These are phyloP conservation scores for Mesorhabditis sp. DNA, from an alignment of 2,888 invertebrate genomes.

Conservation along the genomic window DNA sequence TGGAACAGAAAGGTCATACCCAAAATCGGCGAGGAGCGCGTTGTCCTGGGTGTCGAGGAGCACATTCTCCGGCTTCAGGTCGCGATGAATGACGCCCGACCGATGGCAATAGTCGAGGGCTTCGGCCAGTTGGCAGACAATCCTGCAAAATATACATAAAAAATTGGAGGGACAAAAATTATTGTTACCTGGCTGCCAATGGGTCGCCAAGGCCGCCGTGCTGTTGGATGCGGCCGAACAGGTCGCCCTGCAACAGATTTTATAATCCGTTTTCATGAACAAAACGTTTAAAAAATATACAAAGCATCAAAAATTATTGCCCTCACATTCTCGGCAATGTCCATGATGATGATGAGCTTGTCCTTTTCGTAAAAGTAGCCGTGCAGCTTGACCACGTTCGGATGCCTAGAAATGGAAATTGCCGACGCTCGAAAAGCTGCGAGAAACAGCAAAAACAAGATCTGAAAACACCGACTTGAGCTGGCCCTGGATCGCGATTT, in stretches of 20 bases:
- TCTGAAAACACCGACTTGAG: not conserved
- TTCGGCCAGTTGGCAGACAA: not conserved
- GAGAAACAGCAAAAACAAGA: not conserved
- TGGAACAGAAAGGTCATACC: not conserved
- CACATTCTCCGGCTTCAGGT: slow-evolving; percentile 1
- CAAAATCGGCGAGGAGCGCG: not conserved
- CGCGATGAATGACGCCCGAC: not conserved
- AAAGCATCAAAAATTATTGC: not conserved
- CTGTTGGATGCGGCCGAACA: not conserved
- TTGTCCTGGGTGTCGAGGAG: not conserved
- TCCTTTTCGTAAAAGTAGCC: slow-evolving; percentile 1
- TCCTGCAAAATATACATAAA: not conserved
- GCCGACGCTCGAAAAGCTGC: no score
- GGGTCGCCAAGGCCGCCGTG: not conserved
- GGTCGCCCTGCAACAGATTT: not conserved
- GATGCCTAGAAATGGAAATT: not conserved
- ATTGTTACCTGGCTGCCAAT: not conserved
- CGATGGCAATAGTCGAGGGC: not conserved
- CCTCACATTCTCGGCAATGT: not conserved
- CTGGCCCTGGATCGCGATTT: not conserved
- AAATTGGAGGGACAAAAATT: not conserved
- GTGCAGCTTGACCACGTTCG: not conserved
- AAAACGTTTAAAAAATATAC: not conserved
- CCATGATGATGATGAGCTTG: not conserved
- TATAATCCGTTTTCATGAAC: no score